A percentile compares a stretch with the other conserved stretches of the same genome.
Conservation (phyloP, 2,888 invertebrate genomes). For the Tenthredo mesomela region DNA sequence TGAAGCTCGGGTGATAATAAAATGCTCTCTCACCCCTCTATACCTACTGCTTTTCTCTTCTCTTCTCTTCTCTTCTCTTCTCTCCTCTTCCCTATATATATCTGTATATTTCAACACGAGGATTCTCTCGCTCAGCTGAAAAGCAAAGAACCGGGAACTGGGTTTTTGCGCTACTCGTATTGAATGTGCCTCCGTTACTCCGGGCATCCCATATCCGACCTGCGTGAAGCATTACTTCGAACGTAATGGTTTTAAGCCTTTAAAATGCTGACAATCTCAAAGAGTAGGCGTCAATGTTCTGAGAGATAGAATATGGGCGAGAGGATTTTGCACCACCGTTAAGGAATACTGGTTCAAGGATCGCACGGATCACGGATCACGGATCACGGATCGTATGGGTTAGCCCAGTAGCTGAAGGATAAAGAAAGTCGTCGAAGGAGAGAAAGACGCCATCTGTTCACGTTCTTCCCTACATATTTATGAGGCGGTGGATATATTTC, state of each 20-base stretch:
- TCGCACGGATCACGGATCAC: slow-evolving; percentile 9
- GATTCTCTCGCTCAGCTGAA: not conserved
- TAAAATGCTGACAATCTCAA: slow-evolving; percentile 37
- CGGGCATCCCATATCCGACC: not conserved
- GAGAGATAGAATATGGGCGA: not conserved
- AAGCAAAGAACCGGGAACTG: slow-evolving; percentile 16
- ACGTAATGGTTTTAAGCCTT: slow-evolving; percentile 40
- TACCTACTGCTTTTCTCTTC: not conserved
- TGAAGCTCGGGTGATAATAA: slow-evolving; percentile 27
- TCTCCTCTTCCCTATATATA: not conserved
- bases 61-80: not conserved
- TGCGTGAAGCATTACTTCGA: slow-evolving; percentile 18
- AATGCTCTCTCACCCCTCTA: not conserved
- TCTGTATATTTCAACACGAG: not conserved
- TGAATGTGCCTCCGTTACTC: not conserved
- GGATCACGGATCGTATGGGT: not conserved
- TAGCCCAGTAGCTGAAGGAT: not conserved
- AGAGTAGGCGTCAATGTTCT: not conserved
- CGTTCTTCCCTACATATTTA: slow-evolving; percentile 61
- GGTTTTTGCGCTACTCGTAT: slow-evolving; percentile 12
- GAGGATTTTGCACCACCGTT: not conserved
- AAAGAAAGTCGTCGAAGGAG: slow-evolving; percentile 20
- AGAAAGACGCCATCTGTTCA: not conserved
- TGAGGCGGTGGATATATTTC: slow-evolving; percentile 56
- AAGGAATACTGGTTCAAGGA: slow-evolving; percentile 21